Base-by-base conservation (phyloP, 2,113 vertebrate species). In the Bostrychus sinensis region DNA sequence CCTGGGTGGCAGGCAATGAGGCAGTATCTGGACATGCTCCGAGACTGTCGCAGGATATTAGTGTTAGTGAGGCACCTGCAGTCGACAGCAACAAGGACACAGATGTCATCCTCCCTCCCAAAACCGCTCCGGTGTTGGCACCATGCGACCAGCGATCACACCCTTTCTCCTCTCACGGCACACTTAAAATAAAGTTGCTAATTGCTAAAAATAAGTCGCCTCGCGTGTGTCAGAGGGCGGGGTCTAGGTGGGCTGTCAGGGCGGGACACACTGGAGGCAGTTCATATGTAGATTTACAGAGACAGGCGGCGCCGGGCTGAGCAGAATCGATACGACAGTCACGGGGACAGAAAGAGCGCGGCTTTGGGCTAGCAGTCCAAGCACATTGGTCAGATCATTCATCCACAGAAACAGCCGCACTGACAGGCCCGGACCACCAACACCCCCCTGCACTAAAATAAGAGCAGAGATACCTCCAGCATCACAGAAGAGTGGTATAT, bases 311-410 rank as follows among this genome's bases (percentile, higher is more conserved):
- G 90, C 93, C 42, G 88, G 91, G 92, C 88, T 86, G 92, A 95
- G 92, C 91, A 92, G 95, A 98, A 98, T 99, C 91, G 92, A 98
- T 99, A 95, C 95, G 97, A 98, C 95, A 99, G 95, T 96, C 94
- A 93, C 93, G 90, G 89, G 93, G 93, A 94, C 93, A 94, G 88
- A 91, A 78, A 62, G 91, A 93, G 94, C 90, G 93, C 93, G 89
- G 95, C 94, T 94, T 91, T 60, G 94, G 97, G 96, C 95, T 93
- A 96, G 95, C 95, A 96, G 94, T 98, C 97, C 92, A 94, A 96
- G 92, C 93, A 89, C 94, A 96, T 99, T 95, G 96, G 95, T 94
- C 94, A 93, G 93, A 95, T 97, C 95, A 98, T 82, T 93, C 92
- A 92, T 94, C 93, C 78, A 81, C 94, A 88, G 86, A 89, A 91